Evolutionary conservation across 2,888 invertebrate genomes (phyloP).

Genomic region (Mesorhabditis sp.): DNA sequence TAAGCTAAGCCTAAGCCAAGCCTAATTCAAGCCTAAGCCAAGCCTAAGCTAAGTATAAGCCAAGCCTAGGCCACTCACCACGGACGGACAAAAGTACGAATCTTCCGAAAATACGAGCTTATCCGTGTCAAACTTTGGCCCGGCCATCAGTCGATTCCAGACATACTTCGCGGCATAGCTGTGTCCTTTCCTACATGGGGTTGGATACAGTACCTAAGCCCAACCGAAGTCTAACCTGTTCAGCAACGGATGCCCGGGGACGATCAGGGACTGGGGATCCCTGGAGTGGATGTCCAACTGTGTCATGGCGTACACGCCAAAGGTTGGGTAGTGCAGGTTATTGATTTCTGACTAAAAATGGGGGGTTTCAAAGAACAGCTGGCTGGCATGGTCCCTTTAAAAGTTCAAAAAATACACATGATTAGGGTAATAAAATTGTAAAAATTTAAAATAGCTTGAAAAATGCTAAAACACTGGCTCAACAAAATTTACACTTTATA

Average conservation of each 20-base stretch:
- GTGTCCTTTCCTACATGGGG: slow-evolving; percentile 43
- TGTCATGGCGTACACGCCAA: slow-evolving; percentile 48
- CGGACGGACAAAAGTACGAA: slow-evolving; percentile 50
- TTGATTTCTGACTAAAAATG: slow-evolving; percentile 40
- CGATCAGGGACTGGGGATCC: slow-evolving; percentile 46
- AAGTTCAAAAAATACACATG: slow-evolving; percentile 11
- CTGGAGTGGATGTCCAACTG: slow-evolving; percentile 47
- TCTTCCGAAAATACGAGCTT: slow-evolving; percentile 44
- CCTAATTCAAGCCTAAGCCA: too few species aligned
- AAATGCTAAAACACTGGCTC: too few species aligned
- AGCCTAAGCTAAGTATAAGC: too few species aligned
- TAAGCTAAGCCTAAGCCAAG: too few species aligned
- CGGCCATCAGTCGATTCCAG: slow-evolving; percentile 52
- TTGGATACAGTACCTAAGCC: slow-evolving; percentile 1
- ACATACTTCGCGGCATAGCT: slow-evolving; percentile 56
- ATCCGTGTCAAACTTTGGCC: slow-evolving; percentile 47
- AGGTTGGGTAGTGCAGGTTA: slow-evolving; percentile 35
- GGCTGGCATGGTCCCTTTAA: too few species aligned
- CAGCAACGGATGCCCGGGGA: slow-evolving; percentile 41
- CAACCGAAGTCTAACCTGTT: slow-evolving; percentile 24
- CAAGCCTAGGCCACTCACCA: slow-evolving; percentile 17
- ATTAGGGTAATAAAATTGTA: neutral
- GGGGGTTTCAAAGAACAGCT: too few species aligned
- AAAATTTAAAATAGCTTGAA: neutral
- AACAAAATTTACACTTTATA: too few species aligned